Evolutionary conservation across 1,140 invertebrate genomes (phyloP), one percentile per base, ranked within the genome.

Genomic region (Cyclina sinensis): DNA sequence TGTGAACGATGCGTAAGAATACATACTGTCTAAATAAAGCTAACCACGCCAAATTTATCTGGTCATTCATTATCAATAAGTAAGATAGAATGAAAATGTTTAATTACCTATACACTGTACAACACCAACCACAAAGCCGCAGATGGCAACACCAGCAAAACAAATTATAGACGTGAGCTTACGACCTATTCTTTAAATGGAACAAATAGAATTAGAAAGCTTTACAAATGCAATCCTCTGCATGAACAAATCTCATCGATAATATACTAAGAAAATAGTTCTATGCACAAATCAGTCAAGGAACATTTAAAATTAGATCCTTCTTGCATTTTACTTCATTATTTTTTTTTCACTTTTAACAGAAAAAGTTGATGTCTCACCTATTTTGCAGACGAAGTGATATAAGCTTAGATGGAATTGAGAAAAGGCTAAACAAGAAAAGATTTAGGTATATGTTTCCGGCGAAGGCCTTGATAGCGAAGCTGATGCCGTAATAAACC

Each of bases 401-500:
- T 32, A 79, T 79, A 9, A n/a, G 27, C 35, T 79, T 79, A 21
- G 21, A 16, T 35, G 76, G 76, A 30, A 79, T 79, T 14, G 18
- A 16, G 9, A 24, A 18, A 1, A 79, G 48, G 18, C 48, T 59
- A 48, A 79, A 79, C 43, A 79, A 24, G 37, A 79, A 57, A n/a
- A 48, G 14, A n/a, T 79, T 79, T 46, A 79, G 32, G 54, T 14
- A 79, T 5, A 79, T 46, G 32, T 79, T 79, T 54, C 76, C 76
- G 0, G 76, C 54, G 1, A 79, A 16, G 16, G 76, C 7, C 54
- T 79, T 46, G 9, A 79, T 59, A 1, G 48, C 76, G n/a, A 32
- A 79, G 9, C 21, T 48, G 0, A 79, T 54, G 16, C 76, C 76
- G 35, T 79, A 79, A 5, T 46, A 27, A 54, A 57, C 48, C 0